A percentile compares a stretch with the other conserved stretches of the same genome.
Conservation (phyloP, 2,113 vertebrate genomes). For the Salvelinus fontinalis region DNA sequence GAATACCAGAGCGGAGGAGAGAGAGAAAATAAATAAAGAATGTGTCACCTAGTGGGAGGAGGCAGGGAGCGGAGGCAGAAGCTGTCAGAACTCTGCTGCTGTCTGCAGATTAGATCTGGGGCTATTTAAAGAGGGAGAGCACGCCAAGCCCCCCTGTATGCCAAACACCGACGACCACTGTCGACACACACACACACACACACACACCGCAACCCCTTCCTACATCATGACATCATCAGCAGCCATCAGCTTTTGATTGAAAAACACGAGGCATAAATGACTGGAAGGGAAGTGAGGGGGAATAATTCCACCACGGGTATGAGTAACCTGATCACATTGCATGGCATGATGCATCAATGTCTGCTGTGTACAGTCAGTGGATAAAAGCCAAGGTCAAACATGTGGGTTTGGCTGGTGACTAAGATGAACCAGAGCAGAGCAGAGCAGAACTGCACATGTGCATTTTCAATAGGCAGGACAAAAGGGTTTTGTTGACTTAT, state of each 20-base stretch:
- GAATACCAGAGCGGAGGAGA: slow-evolving; percentile 67
- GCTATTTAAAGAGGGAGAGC: slow-evolving; percentile 73
- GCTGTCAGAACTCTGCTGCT: slow-evolving; percentile 77
- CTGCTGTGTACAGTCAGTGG: slow-evolving; percentile 7
- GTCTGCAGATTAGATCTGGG: slow-evolving; percentile 76
- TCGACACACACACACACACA: slow-evolving; percentile 35
- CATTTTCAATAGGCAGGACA: not conserved
- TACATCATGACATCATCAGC: slow-evolving; percentile 49
- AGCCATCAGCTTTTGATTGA: slow-evolving; percentile 46
- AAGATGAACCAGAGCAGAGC: slow-evolving; percentile 31
- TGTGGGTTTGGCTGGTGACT: slow-evolving; percentile 40
- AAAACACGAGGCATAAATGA: slow-evolving; percentile 38
- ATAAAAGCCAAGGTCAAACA: slow-evolving; percentile 53
- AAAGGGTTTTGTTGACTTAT: slow-evolving; percentile 33
- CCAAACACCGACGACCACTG: slow-evolving; percentile 32
- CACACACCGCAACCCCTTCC: not conserved
- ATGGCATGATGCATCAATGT: slow-evolving; percentile 31
- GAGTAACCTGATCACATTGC: slow-evolving; percentile 37
- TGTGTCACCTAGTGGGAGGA: slow-evolving; percentile 74
- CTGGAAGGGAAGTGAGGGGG: not conserved
- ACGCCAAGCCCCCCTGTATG: slow-evolving; percentile 28
- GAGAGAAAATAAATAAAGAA: slow-evolving; percentile 53
- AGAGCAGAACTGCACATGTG: slow-evolving; percentile 15
- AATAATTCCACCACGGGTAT: not conserved
- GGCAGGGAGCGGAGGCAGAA: slow-evolving; percentile 63